Percentiles rank a stretch among this genome's conserved stretches.
These are phyloP conservation scores for Silurus meridionalis DNA, from an alignment of 2,113 vertebrate genomes.

Conservation along the genomic window DNA sequence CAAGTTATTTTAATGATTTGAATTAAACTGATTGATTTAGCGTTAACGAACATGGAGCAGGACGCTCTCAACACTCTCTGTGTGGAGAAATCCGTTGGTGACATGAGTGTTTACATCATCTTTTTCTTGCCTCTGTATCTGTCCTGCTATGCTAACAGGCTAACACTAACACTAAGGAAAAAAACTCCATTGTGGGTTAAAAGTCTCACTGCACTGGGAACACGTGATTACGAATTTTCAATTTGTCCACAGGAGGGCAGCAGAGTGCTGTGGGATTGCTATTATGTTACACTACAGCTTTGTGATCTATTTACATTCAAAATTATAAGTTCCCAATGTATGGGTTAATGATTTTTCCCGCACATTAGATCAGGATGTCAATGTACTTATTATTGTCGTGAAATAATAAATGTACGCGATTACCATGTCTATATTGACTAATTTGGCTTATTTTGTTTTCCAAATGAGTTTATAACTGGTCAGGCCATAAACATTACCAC, in stretches of 20 bases:
- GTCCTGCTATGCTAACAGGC: background rate
- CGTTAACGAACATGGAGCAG: background rate
- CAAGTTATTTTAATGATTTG: background rate
- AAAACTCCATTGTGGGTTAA: background rate
- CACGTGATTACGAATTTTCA: background rate
- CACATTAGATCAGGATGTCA: background rate
- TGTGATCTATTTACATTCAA: background rate
- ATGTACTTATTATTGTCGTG: background rate
- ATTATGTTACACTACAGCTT: background rate
- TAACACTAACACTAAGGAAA: background rate
- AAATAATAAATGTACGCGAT: background rate
- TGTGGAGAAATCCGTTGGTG: background rate
- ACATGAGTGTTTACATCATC: background rate
- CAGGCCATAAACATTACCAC: background rate
- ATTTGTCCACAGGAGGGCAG: background rate
- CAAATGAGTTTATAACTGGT: background rate
- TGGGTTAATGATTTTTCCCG: background rate
- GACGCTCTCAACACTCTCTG: background rate
- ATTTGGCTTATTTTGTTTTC: background rate
- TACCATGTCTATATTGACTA: background rate
- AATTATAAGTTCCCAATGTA: background rate
- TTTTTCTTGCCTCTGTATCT: background rate
- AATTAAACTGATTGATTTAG: background rate
- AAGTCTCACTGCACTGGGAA: background rate
- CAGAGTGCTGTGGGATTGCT: background rate